A percentile compares a stretch with the other conserved stretches of the same genome.
phyloP scores from a whole-genome alignment of 2,797 vertebrate genomes.

The Anas flavirostris region DNA sequence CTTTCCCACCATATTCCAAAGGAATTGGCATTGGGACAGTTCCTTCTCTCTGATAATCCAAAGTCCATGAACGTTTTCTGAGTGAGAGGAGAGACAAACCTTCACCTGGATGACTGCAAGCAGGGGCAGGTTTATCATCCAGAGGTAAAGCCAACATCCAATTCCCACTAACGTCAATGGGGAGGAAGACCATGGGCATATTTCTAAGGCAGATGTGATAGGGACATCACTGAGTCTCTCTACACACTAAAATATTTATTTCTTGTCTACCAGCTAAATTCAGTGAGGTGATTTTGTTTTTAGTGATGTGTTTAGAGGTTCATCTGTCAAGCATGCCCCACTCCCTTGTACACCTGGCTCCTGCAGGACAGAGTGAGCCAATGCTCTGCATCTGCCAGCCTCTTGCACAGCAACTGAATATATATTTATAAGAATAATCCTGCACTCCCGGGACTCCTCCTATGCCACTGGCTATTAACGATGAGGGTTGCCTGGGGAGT shows the following conservation, averaged over 20 bases:
- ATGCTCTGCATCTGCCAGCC: background rate
- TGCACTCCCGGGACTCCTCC: background rate
- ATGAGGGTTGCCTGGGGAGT: background rate
- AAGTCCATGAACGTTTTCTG: background rate
- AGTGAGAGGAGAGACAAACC: background rate
- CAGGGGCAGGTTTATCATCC: background rate
- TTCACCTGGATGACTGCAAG: background rate
- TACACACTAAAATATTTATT: background rate
- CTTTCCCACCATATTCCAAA: background rate
- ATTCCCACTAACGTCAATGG: background rate
- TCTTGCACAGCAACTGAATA: background rate
- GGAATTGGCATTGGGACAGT: background rate
- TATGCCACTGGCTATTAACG: background rate
- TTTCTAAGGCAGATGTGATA: background rate
- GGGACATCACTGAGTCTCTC: background rate
- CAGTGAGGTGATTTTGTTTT: rapidly evolving
- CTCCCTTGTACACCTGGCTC: background rate
- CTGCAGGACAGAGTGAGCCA: background rate
- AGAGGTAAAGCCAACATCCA: background rate
- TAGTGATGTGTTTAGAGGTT: background rate
- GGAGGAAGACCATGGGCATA: background rate
- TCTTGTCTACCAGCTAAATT: background rate
- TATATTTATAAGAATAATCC: background rate
- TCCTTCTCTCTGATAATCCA: background rate
- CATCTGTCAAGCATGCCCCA: background rate